Evolutionary conservation across 2,797 vertebrate species (phyloP).

Genomic region (Enteromius treurensis): DNA sequence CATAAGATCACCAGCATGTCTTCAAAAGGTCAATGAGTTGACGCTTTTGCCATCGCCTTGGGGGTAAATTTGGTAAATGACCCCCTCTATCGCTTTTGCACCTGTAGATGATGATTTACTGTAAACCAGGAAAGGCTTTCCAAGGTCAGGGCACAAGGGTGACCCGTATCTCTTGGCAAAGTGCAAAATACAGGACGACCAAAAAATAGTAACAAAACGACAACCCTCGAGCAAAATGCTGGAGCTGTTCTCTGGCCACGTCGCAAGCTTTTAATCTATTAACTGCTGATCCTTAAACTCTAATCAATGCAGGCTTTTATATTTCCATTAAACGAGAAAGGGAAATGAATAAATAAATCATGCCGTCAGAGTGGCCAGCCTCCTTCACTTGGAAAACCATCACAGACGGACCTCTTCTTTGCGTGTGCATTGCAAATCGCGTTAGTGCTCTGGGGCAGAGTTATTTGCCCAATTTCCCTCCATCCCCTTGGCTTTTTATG

Average conservation of each 20-base stretch:
- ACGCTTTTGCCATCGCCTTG: not conserved
- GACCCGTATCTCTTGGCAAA: not conserved
- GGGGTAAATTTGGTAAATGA: not conserved
- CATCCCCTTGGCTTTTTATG: slow-evolving; percentile 31
- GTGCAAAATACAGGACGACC: slow-evolving; percentile 15
- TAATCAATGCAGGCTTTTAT: slow-evolving; percentile 82
- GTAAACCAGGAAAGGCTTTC: not conserved
- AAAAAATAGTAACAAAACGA: slow-evolving; percentile 4
- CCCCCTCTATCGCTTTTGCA: not conserved
- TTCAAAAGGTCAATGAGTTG: slow-evolving; percentile 5
- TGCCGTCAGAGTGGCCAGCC: slow-evolving; percentile 47
- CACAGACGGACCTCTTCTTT: slow-evolving; percentile 51
- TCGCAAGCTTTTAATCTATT: slow-evolving; percentile 81
- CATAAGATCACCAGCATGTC: not conserved
- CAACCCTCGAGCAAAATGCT: slow-evolving; percentile 4
- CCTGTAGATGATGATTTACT: slow-evolving; percentile 3
- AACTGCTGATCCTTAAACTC: slow-evolving; percentile 79
- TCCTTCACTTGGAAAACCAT: slow-evolving; percentile 57
- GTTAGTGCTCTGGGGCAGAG: slow-evolving; percentile 61
- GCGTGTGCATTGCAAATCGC: slow-evolving; percentile 18
- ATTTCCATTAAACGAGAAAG: slow-evolving; percentile 78
- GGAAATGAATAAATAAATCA: slow-evolving; percentile 73
- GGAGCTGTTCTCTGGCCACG: slow-evolving; percentile 55
- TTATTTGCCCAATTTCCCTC: slow-evolving; percentile 62
- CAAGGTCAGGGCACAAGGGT: slow-evolving; percentile 6